Evolutionary conservation across 2,113 vertebrate species (phyloP).

Genomic region (Motacilla tschutschensis): DNA sequence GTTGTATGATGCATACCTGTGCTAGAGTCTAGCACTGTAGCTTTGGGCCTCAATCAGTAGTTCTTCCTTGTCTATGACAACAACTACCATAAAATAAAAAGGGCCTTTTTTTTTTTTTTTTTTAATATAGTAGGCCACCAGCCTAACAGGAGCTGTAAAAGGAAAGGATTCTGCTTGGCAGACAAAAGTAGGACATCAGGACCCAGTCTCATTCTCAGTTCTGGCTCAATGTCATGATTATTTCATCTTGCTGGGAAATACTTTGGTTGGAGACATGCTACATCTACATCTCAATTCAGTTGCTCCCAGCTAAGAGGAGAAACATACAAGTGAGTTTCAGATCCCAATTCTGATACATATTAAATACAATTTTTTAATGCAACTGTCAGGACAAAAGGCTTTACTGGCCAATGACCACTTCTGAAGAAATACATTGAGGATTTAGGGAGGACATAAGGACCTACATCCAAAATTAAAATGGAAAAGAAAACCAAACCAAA

Average conservation of each 20-base stretch:
- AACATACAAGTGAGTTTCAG: neutral
- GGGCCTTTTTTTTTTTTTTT: neutral
- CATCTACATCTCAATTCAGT: slow-evolving; percentile 6
- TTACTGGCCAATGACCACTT: neutral
- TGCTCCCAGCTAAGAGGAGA: neutral
- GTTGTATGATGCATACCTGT: neutral
- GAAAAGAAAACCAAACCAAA: neutral
- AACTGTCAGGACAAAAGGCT: neutral
- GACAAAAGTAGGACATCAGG: neutral
- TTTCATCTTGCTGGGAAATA: slow-evolving; percentile 29
- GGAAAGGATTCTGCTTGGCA: neutral
- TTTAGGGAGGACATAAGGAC: neutral
- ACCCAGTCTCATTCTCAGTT: neutral
- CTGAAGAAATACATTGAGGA: neutral
- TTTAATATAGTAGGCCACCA: neutral
- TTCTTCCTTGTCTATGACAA: neutral
- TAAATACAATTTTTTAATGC: neutral
- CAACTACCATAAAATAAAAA: neutral
- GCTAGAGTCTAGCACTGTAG: neutral
- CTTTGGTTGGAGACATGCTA: neutral
- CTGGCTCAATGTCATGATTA: slow-evolving; percentile 6
- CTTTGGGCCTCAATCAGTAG: neutral
- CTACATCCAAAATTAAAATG: neutral
- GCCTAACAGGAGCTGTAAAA: neutral
- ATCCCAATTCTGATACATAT: neutral